These are phyloP conservation scores for Campopleginae sp. DNA, from an alignment of 2,888 invertebrate genomes.

Conservation along the genomic window DNA sequence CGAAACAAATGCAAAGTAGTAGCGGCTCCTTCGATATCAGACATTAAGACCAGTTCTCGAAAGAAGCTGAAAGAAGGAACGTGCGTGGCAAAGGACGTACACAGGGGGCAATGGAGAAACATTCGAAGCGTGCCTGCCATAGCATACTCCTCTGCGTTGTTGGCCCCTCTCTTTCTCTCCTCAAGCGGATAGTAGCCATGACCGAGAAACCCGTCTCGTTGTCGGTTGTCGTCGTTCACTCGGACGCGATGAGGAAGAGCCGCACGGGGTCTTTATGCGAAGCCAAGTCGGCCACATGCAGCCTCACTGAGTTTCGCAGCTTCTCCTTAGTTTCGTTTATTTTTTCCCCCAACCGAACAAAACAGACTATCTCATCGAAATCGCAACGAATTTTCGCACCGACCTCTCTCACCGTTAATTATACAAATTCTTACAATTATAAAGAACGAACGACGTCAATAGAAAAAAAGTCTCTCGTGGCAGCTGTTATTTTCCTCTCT, in stretches of 20 bases:
- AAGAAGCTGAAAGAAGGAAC: conserved; percentile 23
- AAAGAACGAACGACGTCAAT: background rate
- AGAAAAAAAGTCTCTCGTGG: background rate
- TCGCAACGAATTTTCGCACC: conserved; percentile 8
- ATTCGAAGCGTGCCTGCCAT: conserved; percentile 40
- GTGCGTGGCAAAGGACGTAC: conserved; percentile 7
- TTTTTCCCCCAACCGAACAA: background rate
- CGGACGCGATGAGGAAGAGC: conserved; percentile 65
- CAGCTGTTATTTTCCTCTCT: conserved; percentile 5
- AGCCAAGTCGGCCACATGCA: conserved; percentile 76
- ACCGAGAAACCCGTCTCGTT: conserved; percentile 79
- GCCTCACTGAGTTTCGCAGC: conserved; percentile 42
- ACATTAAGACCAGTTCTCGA: conserved; percentile 15
- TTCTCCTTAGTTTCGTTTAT: conserved; percentile 48
- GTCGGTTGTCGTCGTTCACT: conserved; percentile 35
- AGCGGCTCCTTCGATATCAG: conserved; percentile 21
- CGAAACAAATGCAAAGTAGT: conserved; percentile 33
- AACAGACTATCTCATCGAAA: background rate
- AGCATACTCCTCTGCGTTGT: conserved; percentile 11
- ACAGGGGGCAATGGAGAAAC: conserved; percentile 38
- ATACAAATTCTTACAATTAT: background rate
- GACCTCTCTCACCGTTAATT: background rate
- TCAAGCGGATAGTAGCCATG: conserved; percentile 74
- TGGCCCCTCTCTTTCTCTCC: conserved; percentile 15
- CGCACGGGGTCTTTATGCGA: conserved; percentile 58